A percentile compares a stretch with the other conserved stretches of the same genome.
phyloP scores from a whole-genome alignment of 2,113 vertebrate genomes.

The Scytalopus superciliaris region DNA sequence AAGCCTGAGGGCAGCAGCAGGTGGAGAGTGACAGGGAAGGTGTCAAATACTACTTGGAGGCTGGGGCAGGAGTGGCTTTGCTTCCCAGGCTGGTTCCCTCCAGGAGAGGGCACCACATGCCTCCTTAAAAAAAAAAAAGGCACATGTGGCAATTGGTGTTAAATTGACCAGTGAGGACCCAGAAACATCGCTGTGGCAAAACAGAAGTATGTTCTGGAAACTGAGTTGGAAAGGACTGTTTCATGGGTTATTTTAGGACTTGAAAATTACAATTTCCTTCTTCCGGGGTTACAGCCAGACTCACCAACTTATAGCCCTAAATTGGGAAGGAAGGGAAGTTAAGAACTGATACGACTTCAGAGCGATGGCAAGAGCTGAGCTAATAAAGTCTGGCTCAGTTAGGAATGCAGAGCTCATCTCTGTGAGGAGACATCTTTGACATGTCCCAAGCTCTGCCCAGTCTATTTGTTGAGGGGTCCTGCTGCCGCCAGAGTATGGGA shows the following conservation, averaged over 20 bases:
- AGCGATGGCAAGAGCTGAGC: background rate
- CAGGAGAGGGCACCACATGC: slow-evolving; percentile 64
- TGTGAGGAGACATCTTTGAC: background rate
- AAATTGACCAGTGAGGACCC: background rate
- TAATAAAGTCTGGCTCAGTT: background rate
- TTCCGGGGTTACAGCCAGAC: background rate
- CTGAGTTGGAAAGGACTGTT: background rate
- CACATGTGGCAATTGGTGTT: slow-evolving; percentile 27
- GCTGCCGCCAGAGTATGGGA: background rate
- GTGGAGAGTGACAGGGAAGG: background rate
- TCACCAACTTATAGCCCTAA: background rate
- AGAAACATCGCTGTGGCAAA: background rate
- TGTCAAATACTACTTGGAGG: background rate
- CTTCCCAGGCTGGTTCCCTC: background rate
- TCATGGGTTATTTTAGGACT: background rate
- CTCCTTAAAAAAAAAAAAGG: slow-evolving; percentile 18
- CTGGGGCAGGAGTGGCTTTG: background rate
- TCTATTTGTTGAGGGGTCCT: background rate
- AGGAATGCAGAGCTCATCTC: background rate
- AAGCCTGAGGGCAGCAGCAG: background rate
- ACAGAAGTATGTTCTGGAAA: background rate
- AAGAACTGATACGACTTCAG: background rate
- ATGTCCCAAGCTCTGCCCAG: background rate
- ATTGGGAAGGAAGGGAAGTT: background rate
- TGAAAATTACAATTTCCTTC: background rate